phyloP scores from a whole-genome alignment of 2,113 vertebrate genomes.

The Anguilla rostrata region DNA sequence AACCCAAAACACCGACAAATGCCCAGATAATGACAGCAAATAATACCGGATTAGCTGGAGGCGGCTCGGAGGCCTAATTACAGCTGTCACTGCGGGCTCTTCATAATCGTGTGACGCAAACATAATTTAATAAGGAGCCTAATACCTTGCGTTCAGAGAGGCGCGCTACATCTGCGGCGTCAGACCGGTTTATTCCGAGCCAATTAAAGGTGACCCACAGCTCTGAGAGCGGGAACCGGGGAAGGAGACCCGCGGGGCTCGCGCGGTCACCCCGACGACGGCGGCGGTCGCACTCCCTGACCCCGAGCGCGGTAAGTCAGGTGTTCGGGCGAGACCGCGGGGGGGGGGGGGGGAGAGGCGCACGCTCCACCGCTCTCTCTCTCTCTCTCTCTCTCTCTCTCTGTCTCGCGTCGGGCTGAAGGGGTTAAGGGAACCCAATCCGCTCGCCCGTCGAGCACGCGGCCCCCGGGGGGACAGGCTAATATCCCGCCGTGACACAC shows the following conservation, averaged over 20 bases:
- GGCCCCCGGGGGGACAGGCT: conserved; percentile 30
- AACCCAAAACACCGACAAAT: conserved; percentile 6
- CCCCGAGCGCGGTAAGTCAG: neutral
- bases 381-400: neutral
- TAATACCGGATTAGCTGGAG: neutral
- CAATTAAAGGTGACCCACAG: neutral
- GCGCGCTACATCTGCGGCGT: neutral
- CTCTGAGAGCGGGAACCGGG: neutral
- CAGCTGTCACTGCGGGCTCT: neutral
- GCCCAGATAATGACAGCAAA: neutral
- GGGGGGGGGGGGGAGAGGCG: neutral
- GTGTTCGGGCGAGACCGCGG: neutral
- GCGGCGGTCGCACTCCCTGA: conserved; percentile 22
- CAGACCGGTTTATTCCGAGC: neutral
- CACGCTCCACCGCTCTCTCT: no score
- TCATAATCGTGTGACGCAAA: neutral
- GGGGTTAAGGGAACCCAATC: conserved; percentile 12
- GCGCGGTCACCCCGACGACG: neutral
- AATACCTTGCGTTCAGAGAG: neutral
- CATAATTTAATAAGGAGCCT: conserved; percentile 17
- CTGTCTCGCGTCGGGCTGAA: neutral
- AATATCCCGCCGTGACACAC: conserved; percentile 3
- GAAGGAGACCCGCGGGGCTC: neutral
- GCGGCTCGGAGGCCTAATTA: neutral
- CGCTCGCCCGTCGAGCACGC: neutral